These are phyloP conservation scores for Andrena cerasifolii DNA, from an alignment of 1,140 invertebrate genomes.

Conservation along the genomic window DNA sequence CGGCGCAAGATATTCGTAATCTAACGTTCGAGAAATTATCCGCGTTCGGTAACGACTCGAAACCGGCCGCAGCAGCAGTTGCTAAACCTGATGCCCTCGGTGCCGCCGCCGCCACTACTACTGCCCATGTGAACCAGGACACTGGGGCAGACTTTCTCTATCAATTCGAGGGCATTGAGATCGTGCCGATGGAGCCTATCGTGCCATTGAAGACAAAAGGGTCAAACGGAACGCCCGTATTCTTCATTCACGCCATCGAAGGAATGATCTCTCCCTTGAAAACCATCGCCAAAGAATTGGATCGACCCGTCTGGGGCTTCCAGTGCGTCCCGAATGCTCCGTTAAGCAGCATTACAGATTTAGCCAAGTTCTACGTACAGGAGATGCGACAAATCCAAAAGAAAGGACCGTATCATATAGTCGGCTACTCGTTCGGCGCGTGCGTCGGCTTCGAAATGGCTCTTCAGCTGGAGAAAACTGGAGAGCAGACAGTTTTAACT, in stretches of 20 bases:
- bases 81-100: conserved; percentile 38
- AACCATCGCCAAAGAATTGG: conserved; percentile 87
- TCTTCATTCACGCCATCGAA: conserved; percentile 96
- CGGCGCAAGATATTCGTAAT: conserved; percentile 93
- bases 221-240: conserved; percentile 83
- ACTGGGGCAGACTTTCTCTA: conserved; percentile 60
- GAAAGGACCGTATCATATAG: conserved; percentile 91
- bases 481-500: conserved; percentile 86
- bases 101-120: neutral
- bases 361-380: conserved; percentile 92
- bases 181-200: conserved; percentile 87
- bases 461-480: conserved; percentile 88
- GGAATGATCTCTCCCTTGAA: conserved; percentile 89
- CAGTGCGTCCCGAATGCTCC: conserved; percentile 93
- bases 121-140: neutral
- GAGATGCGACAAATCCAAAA: conserved; percentile 90
- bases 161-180: conserved; percentile 70
- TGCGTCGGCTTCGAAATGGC: conserved; percentile 97
- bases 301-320: conserved; percentile 92
- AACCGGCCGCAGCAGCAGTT: no score
- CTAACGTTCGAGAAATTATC: conserved; percentile 90
- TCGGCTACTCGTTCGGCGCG: conserved; percentile 97
- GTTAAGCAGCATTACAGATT: conserved; percentile 86
- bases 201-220: conserved; percentile 84
- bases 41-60: conserved; percentile 74